Percentiles rank a stretch among this genome's conserved stretches.
Evolutionary conservation across 1,140 invertebrate species (phyloP).

Genomic region (Holotrichia oblita): DNA sequence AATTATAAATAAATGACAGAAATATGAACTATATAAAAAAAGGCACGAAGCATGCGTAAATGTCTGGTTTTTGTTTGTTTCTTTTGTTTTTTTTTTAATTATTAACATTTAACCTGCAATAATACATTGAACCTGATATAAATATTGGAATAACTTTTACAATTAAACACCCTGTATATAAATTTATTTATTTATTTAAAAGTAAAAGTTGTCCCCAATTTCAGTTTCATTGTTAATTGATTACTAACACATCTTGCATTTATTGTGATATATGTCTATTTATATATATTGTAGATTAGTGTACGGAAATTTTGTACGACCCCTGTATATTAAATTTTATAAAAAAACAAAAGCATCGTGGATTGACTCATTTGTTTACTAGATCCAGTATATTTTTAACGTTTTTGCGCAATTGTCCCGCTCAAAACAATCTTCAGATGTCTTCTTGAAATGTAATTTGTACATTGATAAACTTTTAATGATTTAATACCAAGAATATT

Average conservation of each 20-base stretch:
- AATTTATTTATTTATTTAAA: background rate
- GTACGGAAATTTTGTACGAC: no score
- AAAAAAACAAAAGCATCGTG: no score
- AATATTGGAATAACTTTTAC: no score
- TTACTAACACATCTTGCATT: no score
- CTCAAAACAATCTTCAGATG: background rate
- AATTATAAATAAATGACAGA: conserved; percentile 12
- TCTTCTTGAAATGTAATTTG: background rate
- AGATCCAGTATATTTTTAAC: conserved; percentile 5
- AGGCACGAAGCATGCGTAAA: conserved; percentile 72
- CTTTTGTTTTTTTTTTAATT: background rate
- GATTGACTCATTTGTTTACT: no score
- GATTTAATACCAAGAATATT: background rate
- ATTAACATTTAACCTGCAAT: no score
- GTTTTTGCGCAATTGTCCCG: background rate
- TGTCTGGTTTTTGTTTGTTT: conserved; percentile 26
- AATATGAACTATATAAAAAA: conserved; percentile 48
- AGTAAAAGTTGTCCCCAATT: no score
- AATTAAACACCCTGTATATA: background rate
- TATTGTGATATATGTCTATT: no score
- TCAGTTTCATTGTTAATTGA: no score
- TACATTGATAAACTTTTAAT: background rate
- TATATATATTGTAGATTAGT: no score
- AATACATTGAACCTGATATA: background rate
- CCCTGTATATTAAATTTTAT: no score